These are phyloP conservation scores for Bombylius discolor DNA, from an alignment of 2,888 invertebrate genomes.

Conservation along the genomic window DNA sequence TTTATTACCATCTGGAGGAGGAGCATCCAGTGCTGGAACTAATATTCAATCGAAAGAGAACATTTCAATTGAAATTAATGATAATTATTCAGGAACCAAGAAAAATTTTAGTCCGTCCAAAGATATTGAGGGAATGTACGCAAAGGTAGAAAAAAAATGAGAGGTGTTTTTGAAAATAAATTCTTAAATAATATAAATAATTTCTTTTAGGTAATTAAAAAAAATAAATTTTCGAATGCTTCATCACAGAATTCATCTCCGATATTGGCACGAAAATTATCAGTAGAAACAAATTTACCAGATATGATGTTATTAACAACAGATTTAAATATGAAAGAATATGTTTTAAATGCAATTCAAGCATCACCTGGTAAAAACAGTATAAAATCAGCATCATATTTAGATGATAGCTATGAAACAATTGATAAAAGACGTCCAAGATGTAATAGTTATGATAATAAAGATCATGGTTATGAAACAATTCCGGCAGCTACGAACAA, in stretches of 20 bases:
- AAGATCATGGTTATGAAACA: slow-evolving; percentile 54
- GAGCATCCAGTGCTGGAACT: slow-evolving; percentile 17
- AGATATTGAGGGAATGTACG: slow-evolving; percentile 80
- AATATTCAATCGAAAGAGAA: slow-evolving; percentile 34
- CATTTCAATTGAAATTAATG: slow-evolving; percentile 23
- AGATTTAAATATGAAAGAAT: slow-evolving; percentile 14
- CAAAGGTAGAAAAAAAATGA: slow-evolving; percentile 50
- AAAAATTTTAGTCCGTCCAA: slow-evolving; percentile 45
- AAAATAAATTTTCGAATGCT: slow-evolving; percentile 32
- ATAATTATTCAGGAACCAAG: slow-evolving; percentile 31
- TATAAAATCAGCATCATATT: slow-evolving; percentile 28
- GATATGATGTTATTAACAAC: background rate
- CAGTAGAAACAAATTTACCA: slow-evolving; percentile 4
- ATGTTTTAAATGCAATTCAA: slow-evolving; percentile 16
- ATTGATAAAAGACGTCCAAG: slow-evolving; percentile 38
- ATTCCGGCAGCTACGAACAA: slow-evolving; percentile 30
- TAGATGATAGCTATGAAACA: slow-evolving; percentile 49
- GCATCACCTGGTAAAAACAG: slow-evolving; percentile 35
- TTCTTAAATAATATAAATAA: background rate
- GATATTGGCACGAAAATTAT: slow-evolving; percentile 22
- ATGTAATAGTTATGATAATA: slow-evolving; percentile 34
- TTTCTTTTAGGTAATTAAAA: slow-evolving; percentile 32
- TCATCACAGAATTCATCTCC: slow-evolving; percentile 33
- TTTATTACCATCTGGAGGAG: background rate
- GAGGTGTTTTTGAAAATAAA: background rate